These are phyloP conservation scores for Acanthacorydalis orientalis DNA, from an alignment of 2,888 invertebrate species.

Conservation along the genomic window DNA sequence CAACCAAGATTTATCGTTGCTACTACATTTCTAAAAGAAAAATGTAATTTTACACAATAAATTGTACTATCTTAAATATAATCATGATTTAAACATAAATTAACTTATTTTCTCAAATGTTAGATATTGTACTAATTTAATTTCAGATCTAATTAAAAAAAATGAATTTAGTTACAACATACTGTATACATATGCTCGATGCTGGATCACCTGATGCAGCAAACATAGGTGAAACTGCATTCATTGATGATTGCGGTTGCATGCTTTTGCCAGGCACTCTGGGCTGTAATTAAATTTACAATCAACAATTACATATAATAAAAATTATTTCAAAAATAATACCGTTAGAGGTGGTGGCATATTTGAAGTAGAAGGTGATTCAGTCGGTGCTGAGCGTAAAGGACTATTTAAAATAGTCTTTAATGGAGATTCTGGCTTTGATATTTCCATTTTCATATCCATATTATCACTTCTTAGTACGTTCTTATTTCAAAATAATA, in stretches of 20 bases:
- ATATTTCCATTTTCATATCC: constrained; percentile 15
- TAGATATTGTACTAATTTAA: constrained; percentile 5
- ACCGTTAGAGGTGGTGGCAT: constrained; percentile 9
- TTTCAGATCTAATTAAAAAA: neutral
- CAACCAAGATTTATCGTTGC: constrained; percentile 61
- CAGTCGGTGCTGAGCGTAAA: constrained; percentile 23
- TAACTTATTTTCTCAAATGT: neutral
- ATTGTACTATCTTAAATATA: too few species aligned
- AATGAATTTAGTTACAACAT: constrained; percentile 10
- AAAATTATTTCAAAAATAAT: neutral
- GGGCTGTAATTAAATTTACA: neutral
- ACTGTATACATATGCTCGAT: constrained; percentile 27
- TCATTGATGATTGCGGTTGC: constrained; percentile 9
- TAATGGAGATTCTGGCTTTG: constrained; percentile 17
- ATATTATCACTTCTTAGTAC: constrained; percentile 7
- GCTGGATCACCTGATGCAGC: constrained; percentile 4
- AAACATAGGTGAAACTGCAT: constrained; percentile 4
- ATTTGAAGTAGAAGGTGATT: constrained; percentile 15
- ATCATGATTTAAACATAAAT: neutral
- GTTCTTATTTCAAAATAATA: neutral
- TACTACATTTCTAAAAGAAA: constrained; percentile 54
- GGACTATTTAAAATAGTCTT: constrained; percentile 25
- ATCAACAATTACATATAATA: neutral
- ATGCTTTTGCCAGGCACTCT: neutral
- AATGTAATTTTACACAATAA: too few species aligned